phyloP scores from a whole-genome alignment of 2,113 vertebrate species.

The Nothocercus nigrocapillus region DNA sequence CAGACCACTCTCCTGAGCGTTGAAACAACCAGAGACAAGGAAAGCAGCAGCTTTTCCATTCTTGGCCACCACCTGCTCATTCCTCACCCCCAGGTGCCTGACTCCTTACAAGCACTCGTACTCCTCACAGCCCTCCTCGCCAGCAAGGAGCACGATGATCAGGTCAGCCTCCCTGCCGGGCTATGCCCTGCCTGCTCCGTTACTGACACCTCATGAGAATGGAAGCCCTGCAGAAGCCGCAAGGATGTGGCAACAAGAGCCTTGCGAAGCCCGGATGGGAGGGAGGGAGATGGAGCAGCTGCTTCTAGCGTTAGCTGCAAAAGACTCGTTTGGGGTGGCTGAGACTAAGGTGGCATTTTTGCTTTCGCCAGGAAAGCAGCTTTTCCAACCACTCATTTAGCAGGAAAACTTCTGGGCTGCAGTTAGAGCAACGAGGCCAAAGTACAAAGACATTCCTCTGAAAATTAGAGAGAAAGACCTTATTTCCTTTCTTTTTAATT shows the following conservation, averaged over 20 bases:
- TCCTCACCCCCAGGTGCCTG: not conserved
- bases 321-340: not conserved
- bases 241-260: not conserved
- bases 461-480: slow-evolving; percentile 58
- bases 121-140: not conserved
- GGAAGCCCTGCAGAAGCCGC: not conserved
- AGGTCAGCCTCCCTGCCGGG: not conserved
- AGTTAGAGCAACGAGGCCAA: not conserved
- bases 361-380: not conserved
- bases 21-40: not conserved
- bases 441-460: slow-evolving; percentile 49
- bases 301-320: not conserved
- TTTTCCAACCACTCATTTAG: slow-evolving; percentile 9
- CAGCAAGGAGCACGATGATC: not conserved
- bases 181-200: not conserved
- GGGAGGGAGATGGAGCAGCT: not conserved
- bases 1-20: not conserved
- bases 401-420: not conserved
- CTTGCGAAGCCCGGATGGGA: not conserved
- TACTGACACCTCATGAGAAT: not conserved
- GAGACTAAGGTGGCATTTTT: not conserved
- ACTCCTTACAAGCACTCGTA: too few species aligned
- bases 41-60: not conserved
- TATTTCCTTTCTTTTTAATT: slow-evolving; percentile 40
- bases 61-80: not conserved